These are phyloP conservation scores for Melikaiella ostensackeni DNA, from an alignment of 2,888 invertebrate genomes.

Conservation along the genomic window DNA sequence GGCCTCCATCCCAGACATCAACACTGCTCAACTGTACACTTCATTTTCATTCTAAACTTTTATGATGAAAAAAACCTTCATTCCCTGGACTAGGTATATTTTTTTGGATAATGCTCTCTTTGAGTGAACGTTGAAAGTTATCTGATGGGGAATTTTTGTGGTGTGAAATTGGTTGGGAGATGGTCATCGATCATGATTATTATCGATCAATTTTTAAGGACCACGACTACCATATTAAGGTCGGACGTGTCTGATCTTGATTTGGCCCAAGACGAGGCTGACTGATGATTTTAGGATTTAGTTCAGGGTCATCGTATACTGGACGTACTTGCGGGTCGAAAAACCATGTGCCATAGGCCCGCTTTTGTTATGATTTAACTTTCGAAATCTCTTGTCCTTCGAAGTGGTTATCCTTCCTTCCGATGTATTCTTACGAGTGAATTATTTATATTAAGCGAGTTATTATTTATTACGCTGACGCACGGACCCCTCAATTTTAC, in stretches of 20 bases:
- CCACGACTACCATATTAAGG: slow-evolving; percentile 19
- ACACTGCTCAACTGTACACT: too few relatives aligned
- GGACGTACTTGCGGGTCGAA: slow-evolving; percentile 53
- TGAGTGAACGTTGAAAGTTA: too few relatives aligned
- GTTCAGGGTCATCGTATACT: slow-evolving; percentile 54
- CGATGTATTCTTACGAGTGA: slow-evolving; percentile 4
- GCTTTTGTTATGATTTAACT: slow-evolving; percentile 61
- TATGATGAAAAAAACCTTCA: too few relatives aligned
- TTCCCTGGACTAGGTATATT: too few relatives aligned
- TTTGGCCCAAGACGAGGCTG: slow-evolving; percentile 41
- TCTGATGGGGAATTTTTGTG: background rate
- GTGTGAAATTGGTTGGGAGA: slow-evolving; percentile 1
- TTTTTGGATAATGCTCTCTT: background rate
- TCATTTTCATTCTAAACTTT: too few relatives aligned
- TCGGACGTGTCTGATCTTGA: slow-evolving; percentile 22
- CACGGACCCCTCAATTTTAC: background rate
- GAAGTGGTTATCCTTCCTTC: slow-evolving; percentile 60
- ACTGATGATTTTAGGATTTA: slow-evolving; percentile 57
- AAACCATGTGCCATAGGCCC: slow-evolving; percentile 43
- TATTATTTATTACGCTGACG: slow-evolving; percentile 23
- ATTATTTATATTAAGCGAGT: slow-evolving; percentile 3
- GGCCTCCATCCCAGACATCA: too few relatives aligned
- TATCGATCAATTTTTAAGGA: slow-evolving; percentile 26
- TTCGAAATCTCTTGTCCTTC: slow-evolving; percentile 61
- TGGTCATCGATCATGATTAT: slow-evolving; percentile 29